Base-by-base conservation (phyloP, 2,113 vertebrate genomes). In the Podocnemis expansa region DNA sequence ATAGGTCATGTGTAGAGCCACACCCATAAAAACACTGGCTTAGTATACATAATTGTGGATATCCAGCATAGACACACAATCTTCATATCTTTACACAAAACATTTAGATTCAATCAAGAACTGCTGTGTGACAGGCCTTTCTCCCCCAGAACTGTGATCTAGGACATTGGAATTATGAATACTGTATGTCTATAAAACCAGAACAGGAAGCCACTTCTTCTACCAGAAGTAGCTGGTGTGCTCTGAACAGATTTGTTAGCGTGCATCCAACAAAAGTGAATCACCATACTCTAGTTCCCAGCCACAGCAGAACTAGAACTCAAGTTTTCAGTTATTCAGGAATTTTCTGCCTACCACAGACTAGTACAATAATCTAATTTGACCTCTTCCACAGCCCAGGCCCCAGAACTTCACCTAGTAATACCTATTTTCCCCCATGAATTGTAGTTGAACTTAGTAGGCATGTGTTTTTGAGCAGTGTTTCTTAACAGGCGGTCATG, bases 1-100 rank as follows among this genome's bases (percentile, higher is more conserved):
- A 0, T 16, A 4, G 47, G 60, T 52, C 14, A 34, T 9, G 34
- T 7, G 10, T 13, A 76, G 5, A 3, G 13, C 51, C 14, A 8
- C 41, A 4, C 2, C 80, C 54, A 80, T 34, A 79, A 17, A 49
- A 38, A 21, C 24, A 41, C 4, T 27, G 60, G 0, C 31, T 76
- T 4, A 12, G 14, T 43, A 34, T 29, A 0, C 2, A 51, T 16
- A 89, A 89, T 80, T 19, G 17, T 4, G 78, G 21, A 67, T 67
- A 8, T 45, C 67, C 31, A 54, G 58, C 58, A 10, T 70, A 38
- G 34, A 38, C 34, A 70, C 14, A 63, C 14, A 34, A 31, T 63
- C 58, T 12, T 63, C 58, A 63, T 34, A 7, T 17, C 13, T 6
- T 63, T 34, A 34, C 31, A 63, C 58, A 63, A 60, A 60, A 60